phyloP scores from a whole-genome alignment of 1,140 invertebrate species.

The Sarcophaga bullata region DNA sequence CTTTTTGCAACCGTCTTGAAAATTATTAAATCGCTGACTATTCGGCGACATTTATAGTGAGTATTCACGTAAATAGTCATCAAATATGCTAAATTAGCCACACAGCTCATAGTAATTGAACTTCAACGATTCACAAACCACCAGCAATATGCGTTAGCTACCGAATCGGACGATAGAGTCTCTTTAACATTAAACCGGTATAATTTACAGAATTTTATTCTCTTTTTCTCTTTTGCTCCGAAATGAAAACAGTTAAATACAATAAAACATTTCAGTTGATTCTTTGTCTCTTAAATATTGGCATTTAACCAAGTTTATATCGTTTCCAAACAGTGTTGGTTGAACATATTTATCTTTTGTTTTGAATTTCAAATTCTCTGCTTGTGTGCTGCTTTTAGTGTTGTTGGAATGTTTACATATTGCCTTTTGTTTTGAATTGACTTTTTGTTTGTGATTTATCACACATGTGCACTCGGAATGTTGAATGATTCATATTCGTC shows the following conservation, averaged over 20 bases:
- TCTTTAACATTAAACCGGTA: slow-evolving; percentile 5
- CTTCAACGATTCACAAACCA: too few relatives aligned
- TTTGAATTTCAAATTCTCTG: too few relatives aligned
- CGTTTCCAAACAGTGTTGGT: too few relatives aligned
- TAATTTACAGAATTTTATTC: neutral
- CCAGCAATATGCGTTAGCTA: too few relatives aligned
- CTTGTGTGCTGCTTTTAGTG: neutral
- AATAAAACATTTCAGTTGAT: too few relatives aligned
- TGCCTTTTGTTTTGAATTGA: neutral
- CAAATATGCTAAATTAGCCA: too few relatives aligned
- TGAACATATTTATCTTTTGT: too few relatives aligned
- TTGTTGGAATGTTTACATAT: neutral
- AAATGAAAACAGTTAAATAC: neutral
- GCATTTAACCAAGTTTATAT: neutral
- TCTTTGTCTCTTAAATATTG: neutral
- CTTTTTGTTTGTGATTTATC: slow-evolving; percentile 10
- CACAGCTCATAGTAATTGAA: too few relatives aligned
- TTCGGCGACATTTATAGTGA: too few relatives aligned
- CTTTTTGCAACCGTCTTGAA: too few relatives aligned
- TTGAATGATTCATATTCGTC: neutral
- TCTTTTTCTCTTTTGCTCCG: neutral
- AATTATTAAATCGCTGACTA: too few relatives aligned
- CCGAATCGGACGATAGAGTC: neutral
- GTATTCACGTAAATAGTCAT: too few relatives aligned
- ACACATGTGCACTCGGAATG: neutral